Base-by-base conservation (phyloP, 2,888 invertebrate genomes). In the Drosophila cyrtoloma region DNA sequence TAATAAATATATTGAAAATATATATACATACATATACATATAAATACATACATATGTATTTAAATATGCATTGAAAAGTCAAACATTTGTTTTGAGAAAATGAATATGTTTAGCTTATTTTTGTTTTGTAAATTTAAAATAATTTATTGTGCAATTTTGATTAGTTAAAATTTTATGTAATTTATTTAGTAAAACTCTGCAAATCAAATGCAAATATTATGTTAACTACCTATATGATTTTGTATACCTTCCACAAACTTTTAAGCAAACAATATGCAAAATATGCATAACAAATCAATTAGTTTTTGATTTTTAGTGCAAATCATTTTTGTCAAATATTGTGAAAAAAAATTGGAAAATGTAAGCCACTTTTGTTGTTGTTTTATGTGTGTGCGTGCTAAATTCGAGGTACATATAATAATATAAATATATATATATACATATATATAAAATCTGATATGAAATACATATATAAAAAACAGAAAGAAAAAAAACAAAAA, bases 361-460 rank as follows among this genome's bases (percentile, higher is more conserved):
- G n/a, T 59, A 64, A 67, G 35, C 44, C 61, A 28, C 55, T 76
- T 90, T 86, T 75, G 89, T 91, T 86, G 85, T 89, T 89, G 82
- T 86, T 91, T 84, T 71, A 84, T 91, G 88, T 87, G 90, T 84
- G 90, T 86, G 86, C 86, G 91, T 91, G 91, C 88, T 70, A 74
- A 84, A 71, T 75, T 76, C 55, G 75, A 79, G 63, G 71, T 86
- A 82, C 74, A 87, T 73, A 77, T 81, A 75, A 74, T 70, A 75
- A 84, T 71, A 70, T 72, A 70, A 62, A 67, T 70, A 71, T 70
- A 74, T 75, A 35, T 33, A 33, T n/a, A 52, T 32, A 52, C 12
- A 30, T 7, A 30, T 35, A 66, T 71, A 71, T 68, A 81, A 75
- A 70, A 82, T 72, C 76, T 78, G 50, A 70, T 68, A 72, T 73